These are phyloP conservation scores for Synanthedon andrenaeformis DNA, from an alignment of 2,888 invertebrate genomes.

Conservation along the genomic window DNA sequence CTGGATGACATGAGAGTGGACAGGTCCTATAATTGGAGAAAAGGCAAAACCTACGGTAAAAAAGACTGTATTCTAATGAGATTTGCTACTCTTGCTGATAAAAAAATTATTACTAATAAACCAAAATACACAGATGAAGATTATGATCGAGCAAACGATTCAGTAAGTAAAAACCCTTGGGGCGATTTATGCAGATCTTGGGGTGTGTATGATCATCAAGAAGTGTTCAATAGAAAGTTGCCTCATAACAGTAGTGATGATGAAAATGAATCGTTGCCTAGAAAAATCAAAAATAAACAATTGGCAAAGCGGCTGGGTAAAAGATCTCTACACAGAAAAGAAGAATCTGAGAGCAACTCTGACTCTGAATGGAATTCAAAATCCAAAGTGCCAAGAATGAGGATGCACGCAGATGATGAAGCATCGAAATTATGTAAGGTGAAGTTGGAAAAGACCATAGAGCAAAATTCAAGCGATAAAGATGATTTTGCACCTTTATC, in stretches of 20 bases:
- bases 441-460: constrained; percentile 18
- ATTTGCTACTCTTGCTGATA: constrained; percentile 82
- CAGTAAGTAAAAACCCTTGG: constrained; percentile 76
- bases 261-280: constrained; percentile 21
- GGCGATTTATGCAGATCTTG: constrained; percentile 77
- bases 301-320: constrained; percentile 54
- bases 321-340: constrained; percentile 31
- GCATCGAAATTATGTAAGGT: constrained; percentile 69
- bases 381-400: constrained; percentile 79
- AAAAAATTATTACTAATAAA: constrained; percentile 68
- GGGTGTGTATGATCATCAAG: constrained; percentile 75
- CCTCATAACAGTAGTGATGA: constrained; percentile 33
- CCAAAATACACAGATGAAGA: constrained; percentile 22
- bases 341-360: constrained; percentile 54
- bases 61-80: constrained; percentile 78
- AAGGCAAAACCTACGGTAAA: constrained; percentile 75
- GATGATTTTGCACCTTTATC: constrained; percentile 49
- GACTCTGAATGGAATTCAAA: constrained; percentile 72
- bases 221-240: constrained; percentile 52
- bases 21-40: constrained; percentile 80
- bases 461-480: constrained; percentile 15
- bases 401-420: constrained; percentile 91
- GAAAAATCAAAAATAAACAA: constrained; percentile 44
- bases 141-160: constrained; percentile 32
- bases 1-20: constrained; percentile 42